phyloP scores from a whole-genome alignment of 2,797 vertebrate species.

The Chaenodraco wilsoni region DNA sequence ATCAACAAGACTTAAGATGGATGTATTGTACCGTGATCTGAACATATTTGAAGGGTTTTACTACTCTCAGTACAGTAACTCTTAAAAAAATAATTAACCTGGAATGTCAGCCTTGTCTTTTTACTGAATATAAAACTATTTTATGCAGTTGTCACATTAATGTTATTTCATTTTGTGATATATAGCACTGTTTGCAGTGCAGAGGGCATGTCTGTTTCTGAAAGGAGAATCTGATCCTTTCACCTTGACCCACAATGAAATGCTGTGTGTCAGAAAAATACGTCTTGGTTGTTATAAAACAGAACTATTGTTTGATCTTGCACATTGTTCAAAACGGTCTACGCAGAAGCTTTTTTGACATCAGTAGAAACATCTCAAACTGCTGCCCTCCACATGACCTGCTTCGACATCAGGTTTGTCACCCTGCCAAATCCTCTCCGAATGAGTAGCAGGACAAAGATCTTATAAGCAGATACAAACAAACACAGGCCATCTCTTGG shows the following conservation, averaged over 20 bases:
- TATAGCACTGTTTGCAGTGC: background rate
- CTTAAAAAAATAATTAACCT: no score
- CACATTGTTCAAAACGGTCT: background rate
- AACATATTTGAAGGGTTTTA: background rate
- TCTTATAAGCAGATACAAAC: background rate
- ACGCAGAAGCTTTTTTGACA: background rate
- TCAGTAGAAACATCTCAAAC: background rate
- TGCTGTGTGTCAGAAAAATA: background rate
- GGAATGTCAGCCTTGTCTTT: background rate
- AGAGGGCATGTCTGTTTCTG: background rate
- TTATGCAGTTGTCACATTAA: background rate
- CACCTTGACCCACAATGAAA: conserved; percentile 15
- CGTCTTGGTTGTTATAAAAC: background rate
- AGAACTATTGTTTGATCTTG: background rate
- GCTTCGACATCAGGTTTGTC: conserved; percentile 12
- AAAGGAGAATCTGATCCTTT: background rate
- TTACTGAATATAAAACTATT: background rate
- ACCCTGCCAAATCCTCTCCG: conserved; percentile 20
- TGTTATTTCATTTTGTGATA: background rate
- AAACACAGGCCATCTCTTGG: conserved; percentile 24
- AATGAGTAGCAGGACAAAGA: conserved; percentile 27
- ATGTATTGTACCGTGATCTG: background rate
- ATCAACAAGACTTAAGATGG: no score
- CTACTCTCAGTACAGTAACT: background rate
- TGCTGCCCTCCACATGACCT: conserved; percentile 6